Conservation (phyloP, 2,888 invertebrate genomes). For the Digitonthophagus gazella region DNA sequence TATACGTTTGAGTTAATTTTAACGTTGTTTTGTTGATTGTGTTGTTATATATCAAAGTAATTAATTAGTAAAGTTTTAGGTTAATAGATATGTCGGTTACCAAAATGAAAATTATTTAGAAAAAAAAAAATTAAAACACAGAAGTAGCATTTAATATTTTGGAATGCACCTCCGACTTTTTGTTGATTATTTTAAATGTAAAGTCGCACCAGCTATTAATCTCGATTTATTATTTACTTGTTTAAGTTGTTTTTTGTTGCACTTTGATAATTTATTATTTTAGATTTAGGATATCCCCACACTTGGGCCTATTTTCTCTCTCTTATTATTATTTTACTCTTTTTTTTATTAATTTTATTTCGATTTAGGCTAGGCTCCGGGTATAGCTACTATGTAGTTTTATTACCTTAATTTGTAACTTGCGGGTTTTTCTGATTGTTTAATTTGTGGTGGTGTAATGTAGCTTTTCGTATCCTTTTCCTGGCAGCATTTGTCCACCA, state of each 20-base stretch:
- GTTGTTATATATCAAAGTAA: slow-evolving; percentile 6
- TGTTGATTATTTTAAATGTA: slow-evolving; percentile 15
- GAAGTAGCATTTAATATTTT: background rate
- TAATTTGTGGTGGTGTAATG: slow-evolving; percentile 46
- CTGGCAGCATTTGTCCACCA: slow-evolving; percentile 48
- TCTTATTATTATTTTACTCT: background rate
- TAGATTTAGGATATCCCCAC: slow-evolving; percentile 9
- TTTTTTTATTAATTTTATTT: slow-evolving; percentile 8
- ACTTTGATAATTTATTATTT: slow-evolving; percentile 28
- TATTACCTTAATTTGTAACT: background rate
- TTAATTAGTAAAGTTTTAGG: slow-evolving; percentile 8
- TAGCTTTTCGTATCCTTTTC: slow-evolving; percentile 49
- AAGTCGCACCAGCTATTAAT: background rate
- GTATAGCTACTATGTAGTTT: slow-evolving; percentile 34
- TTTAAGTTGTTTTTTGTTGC: slow-evolving; percentile 32
- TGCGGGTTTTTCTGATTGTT: slow-evolving; percentile 31
- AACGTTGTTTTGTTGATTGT: slow-evolving; percentile 9
- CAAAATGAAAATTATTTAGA: background rate
- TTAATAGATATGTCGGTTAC: slow-evolving; percentile 6
- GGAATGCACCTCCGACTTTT: background rate
- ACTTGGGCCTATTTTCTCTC: background rate
- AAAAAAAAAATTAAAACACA: slow-evolving; percentile 1
- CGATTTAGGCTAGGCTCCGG: slow-evolving; percentile 40
- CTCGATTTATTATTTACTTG: slow-evolving; percentile 5
- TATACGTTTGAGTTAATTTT: background rate